Conservation (phyloP, 1,140 invertebrate genomes). For the Stratiolaelaps scimitus region DNA sequence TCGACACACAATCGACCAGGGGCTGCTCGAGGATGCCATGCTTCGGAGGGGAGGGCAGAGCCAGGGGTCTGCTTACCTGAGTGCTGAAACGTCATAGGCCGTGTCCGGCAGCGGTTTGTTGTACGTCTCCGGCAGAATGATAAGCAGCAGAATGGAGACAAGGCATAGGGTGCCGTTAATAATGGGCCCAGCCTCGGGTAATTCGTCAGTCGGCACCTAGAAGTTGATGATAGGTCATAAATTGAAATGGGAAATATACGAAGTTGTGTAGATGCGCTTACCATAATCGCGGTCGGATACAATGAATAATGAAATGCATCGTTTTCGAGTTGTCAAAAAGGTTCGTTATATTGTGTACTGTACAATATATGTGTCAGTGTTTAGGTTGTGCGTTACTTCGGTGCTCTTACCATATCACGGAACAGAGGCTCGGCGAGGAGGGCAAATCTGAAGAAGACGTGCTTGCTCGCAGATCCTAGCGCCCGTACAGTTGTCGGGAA, state of each 20-base stretch:
- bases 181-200: conserved; percentile 4
- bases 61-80: conserved; percentile 16
- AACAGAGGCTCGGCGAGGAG: conserved; percentile 19
- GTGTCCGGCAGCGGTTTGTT: conserved; percentile 21
- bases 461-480: conserved; percentile 10
- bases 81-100: conserved; percentile 16
- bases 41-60: neutral
- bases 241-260: too few species aligned
- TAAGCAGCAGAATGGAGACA: conserved; percentile 9
- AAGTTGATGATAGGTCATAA: neutral
- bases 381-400: neutral
- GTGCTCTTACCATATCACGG: conserved; percentile 1
- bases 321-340: too few species aligned
- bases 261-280: too few species aligned
- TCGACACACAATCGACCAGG: too few species aligned
- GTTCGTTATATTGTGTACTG: too few species aligned
- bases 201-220: conserved; percentile 1
- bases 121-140: conserved; percentile 22
- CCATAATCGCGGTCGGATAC: neutral
- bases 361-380: too few species aligned
- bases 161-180: conserved; percentile 23
- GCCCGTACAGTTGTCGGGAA: conserved; percentile 19
- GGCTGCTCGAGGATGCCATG: too few species aligned
- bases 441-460: conserved; percentile 19
- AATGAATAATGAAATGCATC: too few species aligned